Base-by-base conservation (phyloP, 2,888 invertebrate species). In the Camptogramma bilineatum region DNA sequence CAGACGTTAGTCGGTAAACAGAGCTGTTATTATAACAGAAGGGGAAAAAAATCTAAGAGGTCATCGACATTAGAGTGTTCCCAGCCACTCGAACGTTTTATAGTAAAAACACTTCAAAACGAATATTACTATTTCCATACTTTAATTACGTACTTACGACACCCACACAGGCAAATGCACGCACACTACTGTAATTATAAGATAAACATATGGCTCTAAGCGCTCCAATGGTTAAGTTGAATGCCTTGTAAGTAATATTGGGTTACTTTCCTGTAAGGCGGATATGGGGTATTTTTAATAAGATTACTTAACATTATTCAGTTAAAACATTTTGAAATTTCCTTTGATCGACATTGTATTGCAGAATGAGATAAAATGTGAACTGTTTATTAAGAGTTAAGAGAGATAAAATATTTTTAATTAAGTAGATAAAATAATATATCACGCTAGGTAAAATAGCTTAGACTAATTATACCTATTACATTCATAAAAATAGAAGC, bases 61-160 rank as follows among this genome's bases (percentile, higher is more conserved):
- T 91, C 91, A 85, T 81, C 81, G 89, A 87, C 85, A 81, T 77
- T 70, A 70, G 77, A 83, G 84, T 85, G 88, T 90, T 91, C 89
- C 89, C 91, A 90, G 83, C 83, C 90, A 91, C 91, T 91, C 84
- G 86, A 90, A 76, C 77, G 83, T 91, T 91, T 92, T 91, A 92
- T 92, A 89, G 90, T 83, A 89, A 92, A 92, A 91, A 91, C 91
- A 92, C 92, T 92, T 91, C 88, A 91, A 92, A 91, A 90, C 83
- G 85, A 83, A 92, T 91, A 90, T 90, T 88, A 91, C 92, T 92
- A 91, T 91, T 90, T 91, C 90, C 88, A 91, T 91, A 88, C 88
- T 90, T 90, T 91, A 91, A 91, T 91, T 90, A 88, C 85, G 82
- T 81, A 87, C 87, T 84, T 80, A 83, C 73, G 54, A 83, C 86